These are phyloP conservation scores for Sterrhoptilus dennistouni DNA, from an alignment of 2,113 vertebrate genomes.

Conservation along the genomic window DNA sequence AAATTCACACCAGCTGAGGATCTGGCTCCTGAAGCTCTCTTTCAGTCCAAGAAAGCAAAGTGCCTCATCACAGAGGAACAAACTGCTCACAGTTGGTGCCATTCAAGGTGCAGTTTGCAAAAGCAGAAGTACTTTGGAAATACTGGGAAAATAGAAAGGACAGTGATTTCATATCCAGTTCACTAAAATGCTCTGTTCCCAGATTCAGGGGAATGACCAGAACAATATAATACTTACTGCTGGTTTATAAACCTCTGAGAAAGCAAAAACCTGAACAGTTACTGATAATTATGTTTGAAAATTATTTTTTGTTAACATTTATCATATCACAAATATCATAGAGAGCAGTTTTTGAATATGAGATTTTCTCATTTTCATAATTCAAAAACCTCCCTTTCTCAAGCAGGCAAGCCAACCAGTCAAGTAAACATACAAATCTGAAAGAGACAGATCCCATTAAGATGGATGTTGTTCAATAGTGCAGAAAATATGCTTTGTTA, in stretches of 20 bases:
- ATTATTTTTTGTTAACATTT: background rate
- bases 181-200: background rate
- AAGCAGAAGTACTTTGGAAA: constrained; percentile 19
- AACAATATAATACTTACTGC: background rate
- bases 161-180: background rate
- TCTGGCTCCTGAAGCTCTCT: constrained; percentile 34
- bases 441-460: background rate
- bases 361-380: constrained; percentile 5
- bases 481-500: constrained; percentile 33
- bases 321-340: background rate
- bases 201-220: background rate
- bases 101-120: constrained; percentile 19
- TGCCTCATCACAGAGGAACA: constrained; percentile 34
- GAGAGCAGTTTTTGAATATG: background rate
- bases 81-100: constrained; percentile 39
- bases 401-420: background rate
- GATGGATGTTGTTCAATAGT: background rate
- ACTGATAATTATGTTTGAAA: background rate
- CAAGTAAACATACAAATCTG: background rate
- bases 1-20: constrained; percentile 50
- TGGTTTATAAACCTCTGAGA: background rate
- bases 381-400: background rate
- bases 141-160: background rate
- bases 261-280: background rate
- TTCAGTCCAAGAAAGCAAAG: constrained; percentile 44